These are phyloP conservation scores for Eutolmus rufibarbis DNA, from an alignment of 2,888 invertebrate genomes.

Conservation along the genomic window DNA sequence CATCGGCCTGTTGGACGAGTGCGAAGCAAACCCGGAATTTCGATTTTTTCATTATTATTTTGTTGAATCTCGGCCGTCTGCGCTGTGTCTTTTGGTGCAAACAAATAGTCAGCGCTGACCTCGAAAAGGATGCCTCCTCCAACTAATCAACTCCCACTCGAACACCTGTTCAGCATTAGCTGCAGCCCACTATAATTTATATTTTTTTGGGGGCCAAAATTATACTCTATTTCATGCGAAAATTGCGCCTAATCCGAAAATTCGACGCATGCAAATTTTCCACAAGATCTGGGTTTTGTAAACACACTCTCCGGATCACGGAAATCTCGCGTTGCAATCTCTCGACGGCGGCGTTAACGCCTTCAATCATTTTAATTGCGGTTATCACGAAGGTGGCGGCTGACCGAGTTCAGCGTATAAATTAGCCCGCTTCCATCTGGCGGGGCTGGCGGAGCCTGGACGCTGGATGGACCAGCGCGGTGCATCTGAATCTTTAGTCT, in stretches of 20 bases:
- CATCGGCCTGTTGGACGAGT: neutral
- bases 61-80: constrained; percentile 11
- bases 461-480: neutral
- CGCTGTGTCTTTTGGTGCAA: neutral
- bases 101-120: constrained; percentile 33
- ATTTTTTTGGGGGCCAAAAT: neutral
- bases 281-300: constrained; percentile 5
- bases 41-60: neutral
- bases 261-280: neutral
- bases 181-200: neutral
- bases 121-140: constrained; percentile 4
- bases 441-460: neutral
- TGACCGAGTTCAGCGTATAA: neutral
- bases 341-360: neutral
- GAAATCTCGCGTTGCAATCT: neutral
- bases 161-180: constrained; percentile 21
- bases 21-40: constrained; percentile 11
- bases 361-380: constrained; percentile 9
- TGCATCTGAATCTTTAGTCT: neutral
- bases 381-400: neutral
- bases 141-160: constrained; percentile 34
- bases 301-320: neutral
- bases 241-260: neutral
- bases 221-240: neutral
- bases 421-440: constrained; percentile 5